Percentiles rank a stretch among this genome's conserved stretches.
Evolutionary conservation across 2,797 vertebrate genomes (phyloP).

Genomic region (Eurystomus glaucurus): DNA sequence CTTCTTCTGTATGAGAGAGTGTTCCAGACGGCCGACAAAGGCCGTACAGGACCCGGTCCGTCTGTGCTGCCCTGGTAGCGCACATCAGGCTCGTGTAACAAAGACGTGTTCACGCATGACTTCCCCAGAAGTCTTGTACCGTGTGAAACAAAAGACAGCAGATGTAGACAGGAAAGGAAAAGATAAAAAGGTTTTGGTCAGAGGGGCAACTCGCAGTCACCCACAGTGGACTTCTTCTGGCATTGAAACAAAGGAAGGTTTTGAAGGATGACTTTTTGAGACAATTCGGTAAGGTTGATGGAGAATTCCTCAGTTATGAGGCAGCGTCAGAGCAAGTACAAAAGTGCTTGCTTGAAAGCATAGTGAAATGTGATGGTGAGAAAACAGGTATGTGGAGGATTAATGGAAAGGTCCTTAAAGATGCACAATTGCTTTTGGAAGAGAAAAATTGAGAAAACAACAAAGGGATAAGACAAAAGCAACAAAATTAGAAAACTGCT

Average conservation of each 20-base stretch:
- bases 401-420: neutral
- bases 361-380: neutral
- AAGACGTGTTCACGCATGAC: accelerated
- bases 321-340: neutral
- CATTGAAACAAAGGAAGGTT: neutral
- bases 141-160: neutral
- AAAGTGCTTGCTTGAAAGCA: neutral
- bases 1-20: no score
- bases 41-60: no score
- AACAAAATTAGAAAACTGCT: neutral
- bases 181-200: neutral
- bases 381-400: neutral
- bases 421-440: neutral
- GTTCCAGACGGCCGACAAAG: no score
- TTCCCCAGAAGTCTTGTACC: neutral
- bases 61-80: neutral
- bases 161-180: neutral
- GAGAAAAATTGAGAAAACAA: neutral
- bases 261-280: neutral
- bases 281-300: neutral
- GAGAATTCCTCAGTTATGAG: neutral
- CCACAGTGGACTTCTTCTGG: neutral
- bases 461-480: neutral
- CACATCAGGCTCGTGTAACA: neutral
- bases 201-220: neutral